Conservation (phyloP, 2,888 invertebrate species). For the Ecliptopera silaceata region DNA sequence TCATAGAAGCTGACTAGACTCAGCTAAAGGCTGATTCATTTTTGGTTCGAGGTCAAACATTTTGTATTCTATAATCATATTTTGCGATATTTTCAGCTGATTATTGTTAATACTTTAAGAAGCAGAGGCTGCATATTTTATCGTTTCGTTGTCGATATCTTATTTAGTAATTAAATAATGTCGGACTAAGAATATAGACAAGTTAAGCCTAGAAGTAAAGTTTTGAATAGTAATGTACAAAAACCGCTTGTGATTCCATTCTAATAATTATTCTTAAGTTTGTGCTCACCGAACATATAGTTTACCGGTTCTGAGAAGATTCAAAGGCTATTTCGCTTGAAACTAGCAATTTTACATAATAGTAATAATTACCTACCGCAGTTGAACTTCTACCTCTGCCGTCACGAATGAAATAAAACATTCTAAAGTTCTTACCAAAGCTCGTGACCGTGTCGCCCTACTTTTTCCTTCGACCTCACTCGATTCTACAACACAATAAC, state of each 20-base stretch:
- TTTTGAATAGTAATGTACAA: no score
- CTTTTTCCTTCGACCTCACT: slow-evolving; percentile 54
- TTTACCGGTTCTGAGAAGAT: slow-evolving; percentile 5
- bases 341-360: slow-evolving; percentile 57
- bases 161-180: no score
- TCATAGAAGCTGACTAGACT: not conserved
- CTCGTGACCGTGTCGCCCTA: slow-evolving; percentile 65
- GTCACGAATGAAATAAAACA: slow-evolving; percentile 59
- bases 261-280: no score
- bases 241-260: no score
- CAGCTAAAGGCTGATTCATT: not conserved
- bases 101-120: no score
- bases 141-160: no score
- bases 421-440: slow-evolving; percentile 42
- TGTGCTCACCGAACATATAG: not conserved
- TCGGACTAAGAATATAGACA: no score
- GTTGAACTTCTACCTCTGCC: slow-evolving; percentile 58
- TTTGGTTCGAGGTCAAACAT: not conserved
- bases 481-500: slow-evolving; percentile 32
- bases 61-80: not conserved
- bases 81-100: no score
- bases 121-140: no score
- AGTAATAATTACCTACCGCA: slow-evolving; percentile 52
- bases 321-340: slow-evolving; percentile 35
- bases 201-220: no score